These are phyloP conservation scores for Catharus bicknelli DNA, from an alignment of 2,113 vertebrate species.

Conservation along the genomic window DNA sequence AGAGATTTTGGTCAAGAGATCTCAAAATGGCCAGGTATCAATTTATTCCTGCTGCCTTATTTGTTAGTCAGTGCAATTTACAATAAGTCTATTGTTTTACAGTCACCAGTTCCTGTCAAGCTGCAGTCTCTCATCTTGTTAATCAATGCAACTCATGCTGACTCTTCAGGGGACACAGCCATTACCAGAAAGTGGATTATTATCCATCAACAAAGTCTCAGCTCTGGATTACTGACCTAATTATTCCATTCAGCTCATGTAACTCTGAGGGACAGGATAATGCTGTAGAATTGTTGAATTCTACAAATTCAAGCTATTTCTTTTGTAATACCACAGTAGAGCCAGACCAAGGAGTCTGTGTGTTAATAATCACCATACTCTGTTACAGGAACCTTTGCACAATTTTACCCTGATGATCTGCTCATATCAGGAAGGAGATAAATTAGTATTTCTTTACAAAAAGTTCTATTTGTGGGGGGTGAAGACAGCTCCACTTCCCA, in stretches of 20 bases:
- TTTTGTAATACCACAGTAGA: not conserved
- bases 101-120: not conserved
- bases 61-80: not conserved
- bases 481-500: not conserved
- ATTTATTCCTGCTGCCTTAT: not conserved
- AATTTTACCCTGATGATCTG: not conserved
- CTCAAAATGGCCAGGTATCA: not conserved
- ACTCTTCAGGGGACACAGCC: not conserved
- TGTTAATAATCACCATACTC: not conserved
- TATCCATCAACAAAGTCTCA: not conserved
- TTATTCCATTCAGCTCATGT: not conserved
- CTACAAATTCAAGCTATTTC: not conserved
- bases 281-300: not conserved
- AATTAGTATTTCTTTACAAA: not conserved
- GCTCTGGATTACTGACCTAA: constrained; percentile 12
- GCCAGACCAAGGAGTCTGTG: not conserved
- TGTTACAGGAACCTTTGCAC: not conserved
- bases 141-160: not conserved
- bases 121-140: not conserved
- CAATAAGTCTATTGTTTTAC: not conserved
- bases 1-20: not conserved
- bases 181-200: constrained; percentile 3
- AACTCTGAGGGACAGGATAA: not conserved
- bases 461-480: not conserved
- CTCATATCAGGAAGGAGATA: not conserved